phyloP scores from a whole-genome alignment of 2,888 invertebrate species.

The Limnephilus marmoratus region DNA sequence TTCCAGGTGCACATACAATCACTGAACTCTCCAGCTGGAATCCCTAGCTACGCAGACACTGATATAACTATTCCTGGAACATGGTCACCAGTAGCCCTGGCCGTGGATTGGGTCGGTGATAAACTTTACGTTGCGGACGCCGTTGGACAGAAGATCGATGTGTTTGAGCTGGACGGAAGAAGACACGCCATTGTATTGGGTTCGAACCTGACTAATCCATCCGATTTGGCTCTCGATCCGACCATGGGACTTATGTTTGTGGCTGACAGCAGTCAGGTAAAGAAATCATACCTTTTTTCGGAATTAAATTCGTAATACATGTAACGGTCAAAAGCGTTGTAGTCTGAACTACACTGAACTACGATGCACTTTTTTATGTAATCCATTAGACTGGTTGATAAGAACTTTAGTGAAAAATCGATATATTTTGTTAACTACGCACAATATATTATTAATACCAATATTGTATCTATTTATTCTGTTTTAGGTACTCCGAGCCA shows the following conservation, averaged over 20 bases:
- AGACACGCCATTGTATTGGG: slow-evolving; percentile 94
- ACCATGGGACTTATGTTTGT: slow-evolving; percentile 92
- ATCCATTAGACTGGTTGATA: not conserved
- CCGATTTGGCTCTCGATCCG: slow-evolving; percentile 95
- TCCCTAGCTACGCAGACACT: slow-evolving; percentile 74
- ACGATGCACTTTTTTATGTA: too few species aligned
- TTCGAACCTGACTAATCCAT: slow-evolving; percentile 92
- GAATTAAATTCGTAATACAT: not conserved
- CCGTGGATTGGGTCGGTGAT: slow-evolving; percentile 98
- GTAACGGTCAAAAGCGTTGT: too few species aligned
- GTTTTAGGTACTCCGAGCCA: slow-evolving; percentile 84
- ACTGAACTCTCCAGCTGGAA: slow-evolving; percentile 73
- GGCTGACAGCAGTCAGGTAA: slow-evolving; percentile 88
- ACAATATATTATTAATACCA: not conserved
- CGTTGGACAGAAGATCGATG: slow-evolving; percentile 94
- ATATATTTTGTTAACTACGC: too few species aligned
- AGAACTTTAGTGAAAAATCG: not conserved
- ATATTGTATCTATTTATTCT: slow-evolving; percentile 36
- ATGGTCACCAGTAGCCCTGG: slow-evolving; percentile 93
- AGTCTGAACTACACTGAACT: too few species aligned
- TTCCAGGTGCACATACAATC: slow-evolving; percentile 80
- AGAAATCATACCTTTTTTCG: slow-evolving; percentile 11
- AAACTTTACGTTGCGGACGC: slow-evolving; percentile 97
- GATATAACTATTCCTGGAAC: slow-evolving; percentile 89
- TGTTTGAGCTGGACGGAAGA: slow-evolving; percentile 91